Evolutionary conservation across 2,113 vertebrate species (phyloP), one percentile per base, ranked within the genome.

Genomic region (Rhineura floridana): DNA sequence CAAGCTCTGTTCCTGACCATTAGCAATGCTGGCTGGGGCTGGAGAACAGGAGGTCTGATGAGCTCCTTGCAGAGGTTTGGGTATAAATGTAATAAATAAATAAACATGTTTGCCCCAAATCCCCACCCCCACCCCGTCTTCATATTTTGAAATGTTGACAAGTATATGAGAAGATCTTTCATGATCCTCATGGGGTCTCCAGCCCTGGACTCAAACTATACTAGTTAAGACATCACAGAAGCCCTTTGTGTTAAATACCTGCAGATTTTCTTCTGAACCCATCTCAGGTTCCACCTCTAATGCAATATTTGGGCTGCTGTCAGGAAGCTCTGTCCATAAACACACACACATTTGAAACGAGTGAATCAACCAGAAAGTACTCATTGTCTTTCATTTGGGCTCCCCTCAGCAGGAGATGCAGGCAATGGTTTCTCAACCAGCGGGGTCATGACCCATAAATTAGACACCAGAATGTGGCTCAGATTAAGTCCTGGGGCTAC

Each of bases 361-460:
- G 17, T 44, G 77, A 89, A 84, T 50, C 0, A 0, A 78, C 75
- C 85, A 4, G 33, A 80, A 67, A 88, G 77, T 87, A 17, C 1
- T 2, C n/a, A 15, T 82, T 78, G 84, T 55, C 81, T 36, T 89
- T 90, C n/a, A 87, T 93, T 91, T 70, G 77, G 48, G 44, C 28
- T 79, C 72, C 81, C 69, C 87, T 93, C 91, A 80, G 62, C 80
- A 67, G 19, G 25, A 91, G 55, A 72, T 86, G 92, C 86, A 87
- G 59, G 84, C 19, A 50, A 23, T 21, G 50, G 72, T 19, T 50
- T 21, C 72, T 81, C 39, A n/a, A 46, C 36, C 19, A 10, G 4
- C 55, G 19, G 13, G 59, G 46, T 42, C 46, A 13, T 11, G 87
- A 88, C 36, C n/a, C 62, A 46, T 44, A 67, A 84, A 84, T 19